phyloP scores from a whole-genome alignment of 2,888 invertebrate species.

The Onchidella celtica region DNA sequence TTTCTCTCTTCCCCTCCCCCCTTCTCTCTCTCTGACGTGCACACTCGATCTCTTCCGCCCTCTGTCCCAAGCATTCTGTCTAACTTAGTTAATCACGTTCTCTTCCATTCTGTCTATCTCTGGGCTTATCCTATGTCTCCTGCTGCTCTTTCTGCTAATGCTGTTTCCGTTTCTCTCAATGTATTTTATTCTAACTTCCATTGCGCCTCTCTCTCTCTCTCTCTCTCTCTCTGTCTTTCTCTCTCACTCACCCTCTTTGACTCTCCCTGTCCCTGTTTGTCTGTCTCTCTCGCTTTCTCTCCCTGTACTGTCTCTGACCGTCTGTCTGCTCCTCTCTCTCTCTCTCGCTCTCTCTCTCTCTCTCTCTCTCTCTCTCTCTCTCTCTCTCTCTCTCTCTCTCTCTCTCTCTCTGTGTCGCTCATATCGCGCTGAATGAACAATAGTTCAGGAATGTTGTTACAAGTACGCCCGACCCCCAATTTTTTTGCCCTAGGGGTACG shows the following conservation, averaged over 20 bases:
- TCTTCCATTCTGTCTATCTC: background rate
- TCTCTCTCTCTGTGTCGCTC: background rate
- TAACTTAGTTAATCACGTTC: background rate
- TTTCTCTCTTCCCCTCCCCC: background rate
- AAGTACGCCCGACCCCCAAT: no score
- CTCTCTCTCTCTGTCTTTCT: background rate
- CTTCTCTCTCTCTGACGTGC: constrained; percentile 2
- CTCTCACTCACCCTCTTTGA: background rate
- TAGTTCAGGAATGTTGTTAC: no score
- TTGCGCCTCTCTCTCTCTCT: background rate
- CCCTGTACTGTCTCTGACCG: no score
- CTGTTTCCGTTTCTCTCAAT: background rate
- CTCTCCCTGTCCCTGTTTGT: constrained; percentile 16
- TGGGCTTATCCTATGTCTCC: no score
- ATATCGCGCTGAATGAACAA: background rate
- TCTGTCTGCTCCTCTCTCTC: background rate
- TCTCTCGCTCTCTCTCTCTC: no score
- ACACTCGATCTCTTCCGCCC: background rate
- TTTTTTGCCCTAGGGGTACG: no score
- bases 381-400: background rate
- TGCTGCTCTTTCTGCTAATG: background rate
- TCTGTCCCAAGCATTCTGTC: background rate
- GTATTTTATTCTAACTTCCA: no score
- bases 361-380: background rate
- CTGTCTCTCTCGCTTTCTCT: constrained; percentile 11